These are phyloP conservation scores for Scyliorhinus canicula DNA, from an alignment of 2,797 vertebrate species.

Conservation along the genomic window DNA sequence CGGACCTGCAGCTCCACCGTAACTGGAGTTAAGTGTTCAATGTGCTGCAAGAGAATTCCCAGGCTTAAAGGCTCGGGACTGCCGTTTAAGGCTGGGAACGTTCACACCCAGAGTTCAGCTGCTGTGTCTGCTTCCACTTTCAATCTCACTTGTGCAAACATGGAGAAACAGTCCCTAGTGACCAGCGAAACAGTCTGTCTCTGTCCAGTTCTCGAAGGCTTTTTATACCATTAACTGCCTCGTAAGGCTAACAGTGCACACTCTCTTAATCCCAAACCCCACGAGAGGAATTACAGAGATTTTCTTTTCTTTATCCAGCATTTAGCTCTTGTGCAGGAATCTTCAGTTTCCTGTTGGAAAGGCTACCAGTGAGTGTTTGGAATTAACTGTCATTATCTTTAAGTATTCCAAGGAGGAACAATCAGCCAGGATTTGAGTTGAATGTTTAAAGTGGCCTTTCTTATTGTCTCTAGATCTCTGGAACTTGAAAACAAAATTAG, in stretches of 20 bases:
- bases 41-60: not conserved
- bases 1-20: not conserved
- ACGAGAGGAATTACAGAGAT: conserved; percentile 34
- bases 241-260: conserved; percentile 6
- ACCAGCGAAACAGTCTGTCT: not conserved
- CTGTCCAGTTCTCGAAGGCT: conserved; percentile 11
- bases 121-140: conserved; percentile 10
- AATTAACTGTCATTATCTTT: conserved; percentile 17
- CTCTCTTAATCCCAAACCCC: conserved; percentile 19
- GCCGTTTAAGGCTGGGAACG: not conserved
- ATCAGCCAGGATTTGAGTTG: not conserved
- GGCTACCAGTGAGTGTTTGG: not conserved
- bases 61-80: not conserved
- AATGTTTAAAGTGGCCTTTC: not conserved
- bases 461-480: not conserved
- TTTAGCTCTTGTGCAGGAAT: conserved; percentile 32
- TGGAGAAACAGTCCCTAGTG: not conserved
- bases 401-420: conserved; percentile 16
- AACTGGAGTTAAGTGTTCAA: not conserved
- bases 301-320: conserved; percentile 36
- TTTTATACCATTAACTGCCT: conserved; percentile 14
- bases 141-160: conserved; percentile 22
- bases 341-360: conserved; percentile 30
- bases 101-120: conserved; percentile 16
- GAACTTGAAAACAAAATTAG: not conserved